phyloP scores from a whole-genome alignment of 2,113 vertebrate species.

The Pseudopipra pipra region DNA sequence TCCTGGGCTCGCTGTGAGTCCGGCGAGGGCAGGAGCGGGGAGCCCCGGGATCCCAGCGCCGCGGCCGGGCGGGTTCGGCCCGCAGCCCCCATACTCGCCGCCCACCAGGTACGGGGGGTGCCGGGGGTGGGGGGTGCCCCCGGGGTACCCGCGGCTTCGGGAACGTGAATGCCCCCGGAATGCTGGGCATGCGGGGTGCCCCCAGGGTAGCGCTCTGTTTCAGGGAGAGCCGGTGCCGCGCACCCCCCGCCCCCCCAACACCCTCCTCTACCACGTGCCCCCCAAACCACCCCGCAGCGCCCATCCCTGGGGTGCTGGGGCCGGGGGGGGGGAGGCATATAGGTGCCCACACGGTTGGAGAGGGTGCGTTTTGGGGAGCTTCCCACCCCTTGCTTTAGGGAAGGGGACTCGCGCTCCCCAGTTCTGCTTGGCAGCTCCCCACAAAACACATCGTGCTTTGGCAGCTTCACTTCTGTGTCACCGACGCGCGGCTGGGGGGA shows the following conservation, averaged over 20 bases:
- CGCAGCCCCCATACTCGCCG: not conserved
- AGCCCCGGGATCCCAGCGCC: not conserved
- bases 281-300: not conserved
- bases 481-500: fast-evolving
- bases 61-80: not conserved
- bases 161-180: too few species aligned
- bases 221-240: not conserved
- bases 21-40: not conserved
- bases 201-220: too few species aligned
- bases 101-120: not conserved
- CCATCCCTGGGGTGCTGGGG: not conserved
- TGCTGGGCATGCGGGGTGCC: not conserved
- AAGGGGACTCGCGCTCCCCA: fast-evolving
- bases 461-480: fast-evolving
- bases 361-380: not conserved
- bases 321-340: not conserved
- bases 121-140: not conserved
- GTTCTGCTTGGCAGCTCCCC: fast-evolving
- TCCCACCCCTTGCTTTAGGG: not conserved
- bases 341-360: not conserved
- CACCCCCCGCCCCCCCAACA: fast-evolving
- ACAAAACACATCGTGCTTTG: fast-evolving
- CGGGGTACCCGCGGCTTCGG: not conserved
- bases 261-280: not conserved
- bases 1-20: not conserved